A percentile compares a stretch with the other conserved stretches of the same genome.
Evolutionary conservation across 2,113 vertebrate genomes (phyloP).

Genomic region (Chitala chitala): DNA sequence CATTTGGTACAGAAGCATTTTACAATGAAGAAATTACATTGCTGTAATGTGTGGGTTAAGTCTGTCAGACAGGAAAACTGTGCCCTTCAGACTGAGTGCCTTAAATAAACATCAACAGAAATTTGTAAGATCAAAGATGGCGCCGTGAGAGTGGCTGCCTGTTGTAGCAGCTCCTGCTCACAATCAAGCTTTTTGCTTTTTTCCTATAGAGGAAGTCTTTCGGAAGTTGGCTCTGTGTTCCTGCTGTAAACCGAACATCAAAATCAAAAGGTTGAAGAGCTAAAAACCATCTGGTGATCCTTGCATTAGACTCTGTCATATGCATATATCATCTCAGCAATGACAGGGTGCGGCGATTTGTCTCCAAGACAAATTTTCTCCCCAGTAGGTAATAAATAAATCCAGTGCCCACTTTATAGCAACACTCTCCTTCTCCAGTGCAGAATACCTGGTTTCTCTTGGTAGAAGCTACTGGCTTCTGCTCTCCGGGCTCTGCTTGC

Average conservation of each 20-base stretch:
- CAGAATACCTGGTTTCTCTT: neutral
- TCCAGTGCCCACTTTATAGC: neutral
- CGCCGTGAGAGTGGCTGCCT: too few species aligned
- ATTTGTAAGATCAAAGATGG: too few species aligned
- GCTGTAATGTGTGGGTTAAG: too few species aligned
- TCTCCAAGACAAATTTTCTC: neutral
- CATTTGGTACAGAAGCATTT: too few species aligned
- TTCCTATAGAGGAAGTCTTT: neutral
- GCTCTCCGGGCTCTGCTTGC: conserved; percentile 7
- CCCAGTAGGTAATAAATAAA: conserved; percentile 1
- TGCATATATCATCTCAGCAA: neutral
- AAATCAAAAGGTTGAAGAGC: conserved; percentile 8
- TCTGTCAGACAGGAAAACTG: too few species aligned
- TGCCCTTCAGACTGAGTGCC: too few species aligned
- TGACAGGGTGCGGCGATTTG: neutral
- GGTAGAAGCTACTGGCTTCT: neutral
- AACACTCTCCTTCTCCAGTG: too few species aligned
- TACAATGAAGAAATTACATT: too few species aligned
- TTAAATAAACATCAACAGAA: too few species aligned
- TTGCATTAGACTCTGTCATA: neutral
- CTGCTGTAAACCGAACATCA: neutral
- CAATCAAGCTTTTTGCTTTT: too few species aligned
- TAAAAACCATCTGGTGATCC: neutral
- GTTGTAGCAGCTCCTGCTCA: too few species aligned
- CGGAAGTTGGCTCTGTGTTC: neutral